Base-by-base conservation (phyloP, 2,113 vertebrate genomes). In the Micronisus gabar region DNA sequence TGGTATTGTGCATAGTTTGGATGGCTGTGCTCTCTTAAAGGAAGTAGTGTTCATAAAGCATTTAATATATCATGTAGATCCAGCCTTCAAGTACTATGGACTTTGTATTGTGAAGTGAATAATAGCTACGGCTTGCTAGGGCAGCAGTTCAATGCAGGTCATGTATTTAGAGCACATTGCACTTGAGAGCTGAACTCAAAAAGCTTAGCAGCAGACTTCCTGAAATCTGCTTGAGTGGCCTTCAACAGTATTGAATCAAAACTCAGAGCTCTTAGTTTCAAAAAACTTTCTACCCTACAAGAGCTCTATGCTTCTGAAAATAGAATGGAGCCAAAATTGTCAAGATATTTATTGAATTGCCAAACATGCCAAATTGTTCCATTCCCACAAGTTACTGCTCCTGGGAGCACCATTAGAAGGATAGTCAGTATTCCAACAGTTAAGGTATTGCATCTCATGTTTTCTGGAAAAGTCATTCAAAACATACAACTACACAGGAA, bases 171-270 rank as follows among this genome's bases (percentile, higher is more conserved):
- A 96, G 81, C 87, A 93, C 63, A 52, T 85, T 93, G 91, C 84
- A 58, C 94, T 97, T 90, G 72, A 97, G 96, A 97, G 78, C 92
- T 94, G 92, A 96, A 95, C 91, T 97, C 88, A 52, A 87, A 96
- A 93, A 88, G 95, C 95, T 97, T 97, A 96, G 95, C 87, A 97
- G 90, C 81, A 95, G 95, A 91, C 81, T 96, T 93, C 88, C 90
- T 86, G 96, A 97, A 96, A 92, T 94, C 90, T 92, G 95, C 81
- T 68, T 61, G 83, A 96, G 94, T 92, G 79, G 94, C 96, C 96
- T 98, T 97, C 93, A 97, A 97, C 91, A 95, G 63, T 96, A 87
- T 80, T 74, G 94, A 90, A 78, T 96, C 73, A 93, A 95, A 89
- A 93, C 47, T 92, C 52, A 17, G 55, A 83, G 41, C 50, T 72